Conservation (phyloP, 2,113 vertebrate genomes). For the Lycocorax pyrrhopterus region DNA sequence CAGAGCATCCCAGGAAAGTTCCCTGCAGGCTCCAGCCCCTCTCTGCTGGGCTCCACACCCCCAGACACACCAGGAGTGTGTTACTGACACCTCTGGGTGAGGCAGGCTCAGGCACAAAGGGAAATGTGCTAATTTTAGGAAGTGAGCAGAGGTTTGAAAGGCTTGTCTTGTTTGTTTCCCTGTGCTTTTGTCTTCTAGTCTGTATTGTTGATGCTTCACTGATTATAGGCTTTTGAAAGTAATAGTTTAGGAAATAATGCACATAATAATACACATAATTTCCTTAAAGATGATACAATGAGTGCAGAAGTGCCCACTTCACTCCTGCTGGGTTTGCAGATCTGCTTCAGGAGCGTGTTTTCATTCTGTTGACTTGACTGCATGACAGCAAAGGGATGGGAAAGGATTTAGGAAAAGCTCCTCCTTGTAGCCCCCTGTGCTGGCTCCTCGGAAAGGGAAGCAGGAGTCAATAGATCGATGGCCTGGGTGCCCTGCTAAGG, state of each 20-base stretch:
- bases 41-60: neutral
- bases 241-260: neutral
- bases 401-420: neutral
- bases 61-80: rapidly evolving
- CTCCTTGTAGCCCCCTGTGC: neutral
- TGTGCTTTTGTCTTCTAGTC: neutral
- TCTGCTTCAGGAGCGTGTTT: neutral
- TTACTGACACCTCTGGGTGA: neutral
- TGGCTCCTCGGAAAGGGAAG: neutral
- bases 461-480: neutral
- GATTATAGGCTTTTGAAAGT: neutral
- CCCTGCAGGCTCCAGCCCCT: neutral
- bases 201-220: neutral
- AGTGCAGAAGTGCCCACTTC: neutral
- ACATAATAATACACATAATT: neutral
- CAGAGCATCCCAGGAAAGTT: neutral
- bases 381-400: neutral
- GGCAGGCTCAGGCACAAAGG: neutral
- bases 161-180: neutral
- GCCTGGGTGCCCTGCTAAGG: neutral
- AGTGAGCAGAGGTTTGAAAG: neutral
- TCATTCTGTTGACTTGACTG: neutral
- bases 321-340: neutral
- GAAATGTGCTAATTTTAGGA: neutral
- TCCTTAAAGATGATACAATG: neutral